Evolutionary conservation across 2,888 invertebrate species (phyloP).

Genomic region (Nysson spinosus): DNA sequence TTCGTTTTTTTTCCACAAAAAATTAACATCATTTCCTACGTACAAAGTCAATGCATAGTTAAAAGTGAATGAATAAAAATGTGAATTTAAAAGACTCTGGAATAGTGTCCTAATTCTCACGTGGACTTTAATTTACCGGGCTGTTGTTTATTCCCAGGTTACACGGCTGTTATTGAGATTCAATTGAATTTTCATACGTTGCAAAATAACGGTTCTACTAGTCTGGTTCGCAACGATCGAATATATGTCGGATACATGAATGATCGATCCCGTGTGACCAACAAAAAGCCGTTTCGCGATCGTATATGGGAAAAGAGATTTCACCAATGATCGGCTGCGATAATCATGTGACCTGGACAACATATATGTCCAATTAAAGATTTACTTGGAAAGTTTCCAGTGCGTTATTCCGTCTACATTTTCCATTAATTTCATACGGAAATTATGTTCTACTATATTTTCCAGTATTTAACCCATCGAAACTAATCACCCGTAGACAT

Average conservation of each 20-base stretch:
- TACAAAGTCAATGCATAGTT: no score
- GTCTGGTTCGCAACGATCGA: constrained; percentile 5
- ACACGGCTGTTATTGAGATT: constrained; percentile 24
- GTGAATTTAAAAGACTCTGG: no score
- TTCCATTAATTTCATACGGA: no score
- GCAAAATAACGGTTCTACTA: constrained; percentile 38
- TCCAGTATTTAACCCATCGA: no score
- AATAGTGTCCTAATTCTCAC: no score
- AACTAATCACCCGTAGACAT: no score
- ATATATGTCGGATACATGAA: constrained; percentile 16
- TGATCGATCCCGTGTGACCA: constrained; percentile 30
- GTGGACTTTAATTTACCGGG: background rate
- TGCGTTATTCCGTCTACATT: constrained; percentile 1
- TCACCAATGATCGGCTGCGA: constrained; percentile 23
- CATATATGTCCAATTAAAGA: constrained; percentile 48
- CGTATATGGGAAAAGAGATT: constrained; percentile 27
- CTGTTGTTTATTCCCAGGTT: background rate
- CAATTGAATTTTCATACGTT: constrained; percentile 15
- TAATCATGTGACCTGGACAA: constrained; percentile 21
- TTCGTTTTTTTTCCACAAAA: background rate
- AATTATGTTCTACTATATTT: no score
- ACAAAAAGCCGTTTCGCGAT: constrained; percentile 44
- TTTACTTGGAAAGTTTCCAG: constrained; percentile 26
- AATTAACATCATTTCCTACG: no score
- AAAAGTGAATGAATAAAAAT: no score